Conservation (phyloP, 2,113 vertebrate genomes). For the Aegotheles bennettii region DNA sequence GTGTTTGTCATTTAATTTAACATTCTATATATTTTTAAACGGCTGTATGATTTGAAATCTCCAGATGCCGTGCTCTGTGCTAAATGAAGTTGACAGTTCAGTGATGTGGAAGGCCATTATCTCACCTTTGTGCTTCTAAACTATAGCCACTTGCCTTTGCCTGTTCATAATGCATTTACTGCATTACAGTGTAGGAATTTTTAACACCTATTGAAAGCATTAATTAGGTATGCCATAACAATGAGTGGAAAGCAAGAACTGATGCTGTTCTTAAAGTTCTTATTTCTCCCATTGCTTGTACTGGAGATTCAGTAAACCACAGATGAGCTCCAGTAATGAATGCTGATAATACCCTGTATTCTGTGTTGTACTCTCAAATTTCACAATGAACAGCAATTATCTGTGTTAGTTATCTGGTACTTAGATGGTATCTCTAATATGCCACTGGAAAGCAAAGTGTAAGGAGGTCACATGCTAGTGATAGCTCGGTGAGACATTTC, state of each 20-base stretch:
- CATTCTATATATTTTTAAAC: conserved; percentile 74
- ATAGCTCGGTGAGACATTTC: neutral
- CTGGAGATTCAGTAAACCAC: neutral
- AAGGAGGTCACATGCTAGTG: fast-evolving
- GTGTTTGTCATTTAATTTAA: conserved; percentile 73
- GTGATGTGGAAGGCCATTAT: conserved; percentile 85
- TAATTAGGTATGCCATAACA: conserved; percentile 57
- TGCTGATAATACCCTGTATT: neutral
- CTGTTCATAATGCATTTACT: conserved; percentile 82
- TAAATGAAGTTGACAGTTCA: conserved; percentile 82
- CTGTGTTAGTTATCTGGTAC: neutral
- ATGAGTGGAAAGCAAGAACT: conserved; percentile 58
- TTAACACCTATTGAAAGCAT: conserved; percentile 76
- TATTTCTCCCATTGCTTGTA: neutral
- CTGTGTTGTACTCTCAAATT: neutral
- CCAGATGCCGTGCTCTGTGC: conserved; percentile 70
- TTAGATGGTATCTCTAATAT: neutral
- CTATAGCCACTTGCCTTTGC: conserved; percentile 75
- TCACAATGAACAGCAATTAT: neutral
- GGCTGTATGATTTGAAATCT: conserved; percentile 70
- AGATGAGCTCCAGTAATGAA: neutral
- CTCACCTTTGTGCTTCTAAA: conserved; percentile 84
- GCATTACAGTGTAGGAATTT: conserved; percentile 75
- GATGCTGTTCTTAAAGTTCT: neutral
- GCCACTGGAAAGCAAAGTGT: neutral